Base-by-base conservation (phyloP, 2,797 vertebrate species). In the Chaenodraco wilsoni region DNA sequence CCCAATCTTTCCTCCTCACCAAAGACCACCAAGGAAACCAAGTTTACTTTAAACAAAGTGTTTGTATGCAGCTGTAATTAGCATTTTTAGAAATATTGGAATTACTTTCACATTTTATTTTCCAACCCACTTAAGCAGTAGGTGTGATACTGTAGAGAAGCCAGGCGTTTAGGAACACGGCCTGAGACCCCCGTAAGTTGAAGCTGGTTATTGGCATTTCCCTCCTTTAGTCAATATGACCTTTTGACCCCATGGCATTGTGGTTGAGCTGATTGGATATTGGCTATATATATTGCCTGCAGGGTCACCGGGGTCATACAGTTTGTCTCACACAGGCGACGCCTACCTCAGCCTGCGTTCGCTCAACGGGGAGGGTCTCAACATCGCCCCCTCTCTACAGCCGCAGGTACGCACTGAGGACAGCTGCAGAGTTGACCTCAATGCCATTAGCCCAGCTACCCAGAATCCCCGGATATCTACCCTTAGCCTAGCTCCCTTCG, bases 301-400 rank as follows among this genome's bases (percentile, higher is more conserved):
- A 96, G 95, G 94, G 90, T 95, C 94, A 67, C 93, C 94, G 64
- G 93, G 93, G 88, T 95, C 95, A 84, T 95, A 94, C 89, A 94
- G 92, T 76, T 94, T 96, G 92, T 93, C 95, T 85, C 92, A 94
- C 84, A 86, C 95, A 62, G 91, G 94, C 82, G 95, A 95, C 49
- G 45, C 92, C 12, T 96, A 94, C 89, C 89, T 95, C 72, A 89
- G 93, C 78, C 87, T 96, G 88, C 95, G 80, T 83, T 93, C 93
- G 0, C 92, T 96, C 91, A 95, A 95, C 88, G 94, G 94, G 85
- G 93, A 94, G 90, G 91, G 88, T 84, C 89, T 94, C 86, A 87
- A 60, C 90, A 88, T 93, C 80, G 90, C 94, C 86, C 93, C 92
- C 91, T 89, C 94, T 85, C 93, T 95, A 72, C 94, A 94, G 90